phyloP scores from a whole-genome alignment of 2,797 vertebrate species.

The Mus caroli region DNA sequence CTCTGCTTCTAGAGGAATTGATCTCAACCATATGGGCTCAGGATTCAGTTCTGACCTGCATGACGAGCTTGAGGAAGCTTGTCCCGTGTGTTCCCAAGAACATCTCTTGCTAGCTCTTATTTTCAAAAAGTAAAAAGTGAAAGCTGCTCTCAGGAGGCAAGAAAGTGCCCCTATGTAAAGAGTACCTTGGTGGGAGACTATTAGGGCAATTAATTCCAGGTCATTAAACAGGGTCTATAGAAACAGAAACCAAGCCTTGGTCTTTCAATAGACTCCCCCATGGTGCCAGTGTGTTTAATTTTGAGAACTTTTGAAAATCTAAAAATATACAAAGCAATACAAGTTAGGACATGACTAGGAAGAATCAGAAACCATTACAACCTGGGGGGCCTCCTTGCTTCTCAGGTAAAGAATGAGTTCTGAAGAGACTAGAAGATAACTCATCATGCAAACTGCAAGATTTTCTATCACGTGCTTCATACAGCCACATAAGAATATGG shows the following conservation, averaged over 20 bases:
- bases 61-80: neutral
- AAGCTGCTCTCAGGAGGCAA: neutral
- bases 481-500: neutral
- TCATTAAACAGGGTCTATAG: neutral
- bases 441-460: neutral
- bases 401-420: neutral
- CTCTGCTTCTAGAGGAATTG: slow-evolving; percentile 8
- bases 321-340: slow-evolving; percentile 29
- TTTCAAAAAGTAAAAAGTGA: slow-evolving; percentile 35
- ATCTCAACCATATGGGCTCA: neutral
- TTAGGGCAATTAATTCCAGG: neutral
- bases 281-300: neutral
- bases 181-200: neutral
- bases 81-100: neutral
- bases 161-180: neutral
- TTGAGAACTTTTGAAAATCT: slow-evolving; percentile 37
- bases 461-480: neutral
- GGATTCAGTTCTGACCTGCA: neutral
- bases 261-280: slow-evolving; percentile 13
- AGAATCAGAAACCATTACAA: neutral
- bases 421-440: neutral
- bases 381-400: neutral
- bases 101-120: neutral
- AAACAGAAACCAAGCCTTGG: slow-evolving; percentile 42
- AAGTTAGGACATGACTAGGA: neutral